Evolutionary conservation across 2,888 invertebrate species (phyloP).

Genomic region (Zygogramma bicolorata): DNA sequence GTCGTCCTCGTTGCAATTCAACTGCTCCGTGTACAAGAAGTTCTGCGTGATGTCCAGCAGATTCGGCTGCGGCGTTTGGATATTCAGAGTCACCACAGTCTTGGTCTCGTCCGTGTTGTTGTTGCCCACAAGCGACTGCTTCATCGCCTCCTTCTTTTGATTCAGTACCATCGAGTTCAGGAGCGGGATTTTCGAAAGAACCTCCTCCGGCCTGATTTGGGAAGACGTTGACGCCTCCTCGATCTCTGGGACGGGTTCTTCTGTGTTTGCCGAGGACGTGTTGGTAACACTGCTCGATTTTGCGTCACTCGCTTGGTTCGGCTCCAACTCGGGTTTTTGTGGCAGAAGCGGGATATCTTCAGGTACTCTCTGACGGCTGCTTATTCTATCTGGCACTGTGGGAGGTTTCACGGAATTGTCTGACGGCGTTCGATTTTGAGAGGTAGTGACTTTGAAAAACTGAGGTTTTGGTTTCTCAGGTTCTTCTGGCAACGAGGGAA

Average conservation of each 20-base stretch:
- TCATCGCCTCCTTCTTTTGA: slow-evolving; percentile 33
- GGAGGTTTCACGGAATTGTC: neutral
- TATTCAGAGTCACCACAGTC: slow-evolving; percentile 49
- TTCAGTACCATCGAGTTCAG: slow-evolving; percentile 44
- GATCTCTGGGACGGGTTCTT: too few species aligned
- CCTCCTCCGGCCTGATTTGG: slow-evolving; percentile 33
- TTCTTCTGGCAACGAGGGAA: slow-evolving; percentile 27
- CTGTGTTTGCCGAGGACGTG: slow-evolving; percentile 46
- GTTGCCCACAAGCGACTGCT: slow-evolving; percentile 29
- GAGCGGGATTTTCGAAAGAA: slow-evolving; percentile 43
- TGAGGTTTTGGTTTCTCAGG: too few species aligned
- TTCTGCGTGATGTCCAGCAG: slow-evolving; percentile 53
- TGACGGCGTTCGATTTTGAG: too few species aligned
- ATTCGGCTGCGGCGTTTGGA: slow-evolving; percentile 31
- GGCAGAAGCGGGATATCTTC: slow-evolving; percentile 25
- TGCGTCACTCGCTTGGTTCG: slow-evolving; percentile 26
- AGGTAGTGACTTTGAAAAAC: too few species aligned
- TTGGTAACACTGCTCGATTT: slow-evolving; percentile 46
- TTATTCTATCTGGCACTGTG: slow-evolving; percentile 31
- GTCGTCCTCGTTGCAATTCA: slow-evolving; percentile 49
- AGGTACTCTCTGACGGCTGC: slow-evolving; percentile 39
- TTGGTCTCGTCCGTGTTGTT: slow-evolving; percentile 52
- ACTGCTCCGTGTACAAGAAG: slow-evolving; percentile 60
- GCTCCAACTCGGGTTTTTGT: slow-evolving; percentile 25
- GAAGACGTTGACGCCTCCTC: neutral